Percentiles rank a stretch among this genome's conserved stretches.
phyloP scores from a whole-genome alignment of 2,113 vertebrate genomes.

The Crypturellus undulatus region DNA sequence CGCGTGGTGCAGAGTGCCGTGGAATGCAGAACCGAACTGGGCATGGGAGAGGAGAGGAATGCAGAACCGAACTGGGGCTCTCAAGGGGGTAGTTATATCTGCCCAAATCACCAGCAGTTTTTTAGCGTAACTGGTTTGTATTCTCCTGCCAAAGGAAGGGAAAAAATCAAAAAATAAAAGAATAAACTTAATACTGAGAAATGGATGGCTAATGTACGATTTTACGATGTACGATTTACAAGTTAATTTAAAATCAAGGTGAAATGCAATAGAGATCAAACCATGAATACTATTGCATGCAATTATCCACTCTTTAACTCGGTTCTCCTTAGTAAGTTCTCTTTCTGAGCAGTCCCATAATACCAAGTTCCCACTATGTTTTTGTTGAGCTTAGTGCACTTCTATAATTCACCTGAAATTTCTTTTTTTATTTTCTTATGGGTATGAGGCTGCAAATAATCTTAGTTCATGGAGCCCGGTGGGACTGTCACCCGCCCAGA shows the following conservation, averaged over 20 bases:
- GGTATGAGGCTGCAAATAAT: fast-evolving
- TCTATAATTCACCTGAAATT: neutral
- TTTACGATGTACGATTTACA: neutral
- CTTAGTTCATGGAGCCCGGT: too few species aligned
- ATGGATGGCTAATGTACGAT: neutral
- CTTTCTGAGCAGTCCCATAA: neutral
- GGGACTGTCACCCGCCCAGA: neutral
- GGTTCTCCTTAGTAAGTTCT: neutral
- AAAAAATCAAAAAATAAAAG: neutral
- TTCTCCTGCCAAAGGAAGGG: neutral
- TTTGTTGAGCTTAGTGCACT: neutral
- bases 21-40: neutral
- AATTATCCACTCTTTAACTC: neutral
- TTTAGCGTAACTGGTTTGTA: neutral
- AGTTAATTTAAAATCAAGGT: neutral
- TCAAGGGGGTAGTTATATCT: neutral
- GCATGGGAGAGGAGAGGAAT: neutral
- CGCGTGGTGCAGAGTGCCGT: neutral
- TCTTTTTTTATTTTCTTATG: neutral
- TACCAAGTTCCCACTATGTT: neutral
- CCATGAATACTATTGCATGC: neutral
- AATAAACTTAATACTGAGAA: neutral
- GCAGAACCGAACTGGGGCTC: neutral
- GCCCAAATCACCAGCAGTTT: neutral
- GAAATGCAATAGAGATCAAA: neutral